Evolutionary conservation across 2,797 vertebrate species (phyloP), one percentile per base, ranked within the genome.

Genomic region (Poeciliopsis turneri): DNA sequence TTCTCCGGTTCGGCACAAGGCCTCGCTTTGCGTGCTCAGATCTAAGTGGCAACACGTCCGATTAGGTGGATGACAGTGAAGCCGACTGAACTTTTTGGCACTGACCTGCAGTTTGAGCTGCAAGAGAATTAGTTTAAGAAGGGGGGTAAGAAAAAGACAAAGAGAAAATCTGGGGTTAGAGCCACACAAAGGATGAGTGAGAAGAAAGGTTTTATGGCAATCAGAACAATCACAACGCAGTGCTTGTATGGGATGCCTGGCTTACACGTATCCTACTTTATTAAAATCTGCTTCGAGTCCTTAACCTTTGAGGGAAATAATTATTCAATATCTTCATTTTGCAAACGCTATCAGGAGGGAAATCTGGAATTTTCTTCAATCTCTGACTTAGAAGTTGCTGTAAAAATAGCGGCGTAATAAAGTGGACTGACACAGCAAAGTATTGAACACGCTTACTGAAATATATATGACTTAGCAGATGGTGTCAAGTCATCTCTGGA

Each of bases 1-100:
- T 51, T 49, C 70, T 71, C 73, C 76, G 36, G 25, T 77, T 83
- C 49, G 86, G 69, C 78, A 70, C 71, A n/a, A 36, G 9, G 61
- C 59, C 69, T 77, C 28, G 25, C 30, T 28, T 71, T 23, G 69
- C 66, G 51, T 81, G 79, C 76, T 82, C 45, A 28, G 66, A 76
- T 83, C 72, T 45, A 36, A 81, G 79, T 66, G 78, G 72, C 75
- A 87, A 81, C 82, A 78, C 43, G 74, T 46, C 36, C 72, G 80
- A 89, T 90, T 83, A 78, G 82, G 71, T 23, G 28, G 76, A 83
- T 59, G 64, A 84, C 78, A 43, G 72, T 33, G 73, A 87, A n/a
- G 78, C 9, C 13, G 61, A 55, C 9, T 46, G 53, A 73, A 72
- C 75, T 66, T 33, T 1, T 57, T 25, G n/a, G 51, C 46, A 30